Base-by-base conservation (phyloP, 2,113 vertebrate species). In the Ceratotherium simum region DNA sequence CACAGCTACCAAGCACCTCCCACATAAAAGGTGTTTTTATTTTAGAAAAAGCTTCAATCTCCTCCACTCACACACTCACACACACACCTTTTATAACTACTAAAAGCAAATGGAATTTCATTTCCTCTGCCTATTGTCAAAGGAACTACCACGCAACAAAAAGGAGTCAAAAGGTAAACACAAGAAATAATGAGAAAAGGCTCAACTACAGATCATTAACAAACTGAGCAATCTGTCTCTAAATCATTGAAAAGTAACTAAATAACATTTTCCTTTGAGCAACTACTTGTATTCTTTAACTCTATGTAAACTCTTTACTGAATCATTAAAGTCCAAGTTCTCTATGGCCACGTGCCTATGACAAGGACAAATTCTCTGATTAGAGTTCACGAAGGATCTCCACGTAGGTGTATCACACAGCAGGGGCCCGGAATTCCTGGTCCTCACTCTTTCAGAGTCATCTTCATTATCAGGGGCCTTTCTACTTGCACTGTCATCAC, bases 41-140 rank as follows among this genome's bases (percentile, higher is more conserved):
- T 89, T 75, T 42, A 62, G 31, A 90, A 87, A 93, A 76, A 85
- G 60, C 88, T 91, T 95, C 14, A 69, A 27, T 96, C 16, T 81
- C 25, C 18, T 33, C 20, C 8, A 65, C 58, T 6, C 51, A 70
- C 7, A 69, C 18, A 33, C 54, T 48, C 29, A 65, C 42, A 31
- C 14, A 54, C 29, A 56, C 4, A 10, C 18, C 36, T 27, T 91
- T 78, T 79, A 67, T 36, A 97, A 81, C 36, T 67, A 86, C 14
- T 93, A 48, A 89, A 95, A 82, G 21, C 18, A 96, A 95, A 84
- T 58, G 46, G 46, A 84, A 79, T 86, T 97, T 92, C 58, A 85
- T 69, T 97, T 95, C 46, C 60, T 80, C 42, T 69, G 23, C 29
- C 46, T 87, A 31, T 29, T 73, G 13, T 70, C 91, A 87, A 93